Conservation (phyloP, 2,797 vertebrate species). For the Manis crassicaudata region DNA sequence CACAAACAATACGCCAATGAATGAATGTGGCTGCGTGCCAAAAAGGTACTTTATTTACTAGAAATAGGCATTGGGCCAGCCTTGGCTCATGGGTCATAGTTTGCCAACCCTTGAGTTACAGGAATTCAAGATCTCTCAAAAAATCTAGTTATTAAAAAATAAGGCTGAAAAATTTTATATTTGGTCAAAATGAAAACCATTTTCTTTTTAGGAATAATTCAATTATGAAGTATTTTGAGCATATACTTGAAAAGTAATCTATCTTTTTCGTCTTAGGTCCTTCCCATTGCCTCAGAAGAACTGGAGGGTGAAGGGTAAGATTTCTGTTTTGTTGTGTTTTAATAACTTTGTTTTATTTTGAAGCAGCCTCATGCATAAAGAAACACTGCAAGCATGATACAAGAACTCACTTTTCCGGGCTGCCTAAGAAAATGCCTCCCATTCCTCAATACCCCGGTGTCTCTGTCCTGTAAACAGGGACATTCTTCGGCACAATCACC, state of each 20-base stretch:
- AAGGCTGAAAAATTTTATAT: not conserved
- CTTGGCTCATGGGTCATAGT: not conserved
- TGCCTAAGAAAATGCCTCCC: not conserved
- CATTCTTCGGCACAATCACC: too few species aligned
- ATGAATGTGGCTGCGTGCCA: rapidly evolving
- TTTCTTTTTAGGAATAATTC: not conserved
- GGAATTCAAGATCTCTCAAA: not conserved
- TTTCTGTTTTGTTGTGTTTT: not conserved
- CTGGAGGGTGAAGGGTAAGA: constrained; percentile 89
- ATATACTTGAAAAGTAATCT: not conserved
- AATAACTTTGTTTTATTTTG: not conserved
- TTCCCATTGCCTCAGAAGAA: constrained; percentile 87
- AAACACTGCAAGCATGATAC: not conserved
- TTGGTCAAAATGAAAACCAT: not conserved
- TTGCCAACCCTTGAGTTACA: not conserved
- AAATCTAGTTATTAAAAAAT: not conserved
- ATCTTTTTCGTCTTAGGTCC: constrained; percentile 78
- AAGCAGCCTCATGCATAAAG: not conserved
- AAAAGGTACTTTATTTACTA: not conserved
- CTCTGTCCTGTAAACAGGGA: not conserved
- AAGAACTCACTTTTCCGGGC: not conserved
- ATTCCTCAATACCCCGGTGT: not conserved
- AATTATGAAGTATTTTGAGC: not conserved
- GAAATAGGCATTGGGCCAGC: not conserved
- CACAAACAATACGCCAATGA: rapidly evolving